phyloP scores from a whole-genome alignment of 2,797 vertebrate genomes.

The Channa striata region DNA sequence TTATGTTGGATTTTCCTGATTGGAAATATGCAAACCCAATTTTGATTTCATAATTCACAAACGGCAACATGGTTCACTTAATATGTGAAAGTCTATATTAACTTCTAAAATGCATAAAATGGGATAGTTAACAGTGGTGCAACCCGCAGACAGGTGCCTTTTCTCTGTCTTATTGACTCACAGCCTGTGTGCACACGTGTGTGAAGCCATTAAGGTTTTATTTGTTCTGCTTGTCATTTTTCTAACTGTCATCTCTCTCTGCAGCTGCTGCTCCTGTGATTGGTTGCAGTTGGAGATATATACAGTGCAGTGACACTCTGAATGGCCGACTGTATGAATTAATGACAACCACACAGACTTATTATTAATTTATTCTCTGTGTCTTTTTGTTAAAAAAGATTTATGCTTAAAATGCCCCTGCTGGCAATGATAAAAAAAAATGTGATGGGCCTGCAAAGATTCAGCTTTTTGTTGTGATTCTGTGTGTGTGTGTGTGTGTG shows the following conservation, averaged over 20 bases:
- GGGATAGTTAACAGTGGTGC: constrained; percentile 6
- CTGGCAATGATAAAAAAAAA: constrained; percentile 18
- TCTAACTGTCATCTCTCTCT: constrained; percentile 18
- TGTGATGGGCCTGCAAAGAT: constrained; percentile 49
- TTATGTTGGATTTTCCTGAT: constrained; percentile 19
- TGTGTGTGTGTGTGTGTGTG: constrained; percentile 9
- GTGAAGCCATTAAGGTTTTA: constrained; percentile 37
- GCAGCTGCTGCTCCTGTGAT: constrained; percentile 53
- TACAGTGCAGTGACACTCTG: constrained; percentile 48
- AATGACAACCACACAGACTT: constrained; percentile 59
- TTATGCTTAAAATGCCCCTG: constrained; percentile 53
- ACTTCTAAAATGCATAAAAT: constrained; percentile 8
- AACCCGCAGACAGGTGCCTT: constrained; percentile 30
- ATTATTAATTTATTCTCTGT: constrained; percentile 47
- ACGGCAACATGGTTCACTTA: constrained; percentile 6
- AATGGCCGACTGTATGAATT: constrained; percentile 68
- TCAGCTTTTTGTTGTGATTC: constrained; percentile 47
- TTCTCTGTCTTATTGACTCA: constrained; percentile 3
- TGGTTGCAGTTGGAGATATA: constrained; percentile 28
- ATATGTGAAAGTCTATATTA: constrained; percentile 20
- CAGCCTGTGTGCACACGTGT: constrained; percentile 24
- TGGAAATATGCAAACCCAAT: constrained; percentile 21
- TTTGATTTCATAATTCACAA: constrained; percentile 22
- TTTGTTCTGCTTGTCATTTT: constrained; percentile 48
- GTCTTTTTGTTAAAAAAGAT: constrained; percentile 43